phyloP scores from a whole-genome alignment of 2,113 vertebrate genomes.

The Sylvicapra grimmia region DNA sequence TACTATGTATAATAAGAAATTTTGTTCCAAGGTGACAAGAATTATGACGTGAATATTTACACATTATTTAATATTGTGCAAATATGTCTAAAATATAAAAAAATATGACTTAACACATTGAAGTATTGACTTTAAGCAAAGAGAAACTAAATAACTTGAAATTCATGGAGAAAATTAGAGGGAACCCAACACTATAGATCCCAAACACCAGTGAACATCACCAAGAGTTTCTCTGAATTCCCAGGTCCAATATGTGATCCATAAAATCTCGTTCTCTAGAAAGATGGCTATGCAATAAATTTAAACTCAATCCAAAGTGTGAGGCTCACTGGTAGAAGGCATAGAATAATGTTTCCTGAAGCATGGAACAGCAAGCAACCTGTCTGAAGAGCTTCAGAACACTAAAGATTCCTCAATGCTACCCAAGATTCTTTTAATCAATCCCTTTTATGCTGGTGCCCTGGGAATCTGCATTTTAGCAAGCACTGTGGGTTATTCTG shows the following conservation, averaged over 20 bases:
- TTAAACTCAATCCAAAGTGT: neutral
- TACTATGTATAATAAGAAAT: neutral
- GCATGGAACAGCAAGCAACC: neutral
- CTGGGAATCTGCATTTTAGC: neutral
- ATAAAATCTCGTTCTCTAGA: neutral
- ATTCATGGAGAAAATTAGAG: neutral
- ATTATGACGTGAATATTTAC: neutral
- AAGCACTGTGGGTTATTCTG: neutral
- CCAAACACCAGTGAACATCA: neutral
- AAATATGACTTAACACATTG: neutral
- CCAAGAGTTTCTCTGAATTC: neutral
- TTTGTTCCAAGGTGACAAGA: neutral
- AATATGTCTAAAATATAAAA: neutral
- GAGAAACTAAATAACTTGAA: neutral
- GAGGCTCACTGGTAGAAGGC: neutral
- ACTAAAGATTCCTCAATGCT: neutral
- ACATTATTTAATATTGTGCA: neutral
- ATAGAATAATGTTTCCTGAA: neutral
- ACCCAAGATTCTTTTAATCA: neutral
- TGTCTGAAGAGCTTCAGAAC: neutral
- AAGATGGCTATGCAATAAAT: neutral
- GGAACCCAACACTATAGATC: neutral
- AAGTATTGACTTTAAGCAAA: neutral
- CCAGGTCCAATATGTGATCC: neutral
- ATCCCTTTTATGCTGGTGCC: neutral